These are phyloP conservation scores for Parapristionchus giblindavisi DNA, from an alignment of 2,888 invertebrate genomes.

Conservation along the genomic window DNA sequence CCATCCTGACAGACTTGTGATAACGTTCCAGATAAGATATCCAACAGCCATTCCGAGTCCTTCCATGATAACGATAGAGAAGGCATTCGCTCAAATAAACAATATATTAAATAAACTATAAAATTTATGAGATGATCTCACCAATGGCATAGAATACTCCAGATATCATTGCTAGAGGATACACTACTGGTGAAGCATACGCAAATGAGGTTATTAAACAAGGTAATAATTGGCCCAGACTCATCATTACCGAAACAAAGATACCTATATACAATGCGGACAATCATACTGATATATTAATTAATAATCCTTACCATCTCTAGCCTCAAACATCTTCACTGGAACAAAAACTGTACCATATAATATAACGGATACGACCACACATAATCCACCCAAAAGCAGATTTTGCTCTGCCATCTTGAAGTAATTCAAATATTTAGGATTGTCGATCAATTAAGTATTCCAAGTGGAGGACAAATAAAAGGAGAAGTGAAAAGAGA, in stretches of 20 bases:
- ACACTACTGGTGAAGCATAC: constrained; percentile 41
- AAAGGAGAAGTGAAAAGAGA: no score
- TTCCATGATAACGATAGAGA: constrained; percentile 52
- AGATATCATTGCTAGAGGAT: constrained; percentile 49
- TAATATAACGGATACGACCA: constrained; percentile 46
- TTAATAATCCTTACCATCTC: constrained; percentile 45
- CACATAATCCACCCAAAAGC: constrained; percentile 45
- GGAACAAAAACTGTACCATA: constrained; percentile 56
- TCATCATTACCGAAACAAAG: constrained; percentile 55
- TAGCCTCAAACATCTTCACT: constrained; percentile 52
- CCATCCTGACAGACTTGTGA: constrained; percentile 42
- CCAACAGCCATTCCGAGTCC: constrained; percentile 55
- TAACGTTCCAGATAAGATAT: constrained; percentile 53
- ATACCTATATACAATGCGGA: constrained; percentile 38
- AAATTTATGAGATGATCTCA: constrained; percentile 20
- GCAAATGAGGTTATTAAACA: constrained; percentile 33
- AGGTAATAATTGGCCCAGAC: constrained; percentile 48
- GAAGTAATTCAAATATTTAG: background rate
- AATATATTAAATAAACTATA: background rate
- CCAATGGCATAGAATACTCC: constrained; percentile 54
- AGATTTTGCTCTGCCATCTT: constrained; percentile 43
- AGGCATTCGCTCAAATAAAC: constrained; percentile 44
- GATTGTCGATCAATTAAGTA: no score
- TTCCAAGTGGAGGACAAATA: no score
- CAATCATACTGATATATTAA: background rate